Evolutionary conservation across 2,113 vertebrate genomes (phyloP), one percentile per base, ranked within the genome.

Genomic region (Mus pahari): DNA sequence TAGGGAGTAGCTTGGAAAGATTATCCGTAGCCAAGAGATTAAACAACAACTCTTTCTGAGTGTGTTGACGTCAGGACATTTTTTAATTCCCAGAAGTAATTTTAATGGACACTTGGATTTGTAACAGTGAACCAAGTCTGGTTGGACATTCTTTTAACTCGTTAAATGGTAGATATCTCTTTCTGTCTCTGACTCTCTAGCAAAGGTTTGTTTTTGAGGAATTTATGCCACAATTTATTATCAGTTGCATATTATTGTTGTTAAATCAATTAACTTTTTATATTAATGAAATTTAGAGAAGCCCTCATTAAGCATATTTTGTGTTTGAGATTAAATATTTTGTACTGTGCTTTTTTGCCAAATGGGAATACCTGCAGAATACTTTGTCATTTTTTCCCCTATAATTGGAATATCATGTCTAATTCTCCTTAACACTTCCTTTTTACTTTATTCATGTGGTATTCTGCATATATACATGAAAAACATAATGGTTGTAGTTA

Each of bases 271-370:
- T 95, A 68, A 81, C 45, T 28, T 91, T 95, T 86, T 45, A 33
- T 94, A 36, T 42, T 95, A 87, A 77, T 89, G n/a, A 94, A 53
- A 82, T 90, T 7, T 11, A 79, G 66, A 87, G 33, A 48, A 87
- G 10, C 24, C 7, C 3, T 92, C 4, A 55, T 50, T 73, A 70
- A 53, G 14, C 8, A 62, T 92, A 7, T 36, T 89, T 13, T 78
- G 45, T 94, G 31, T 31, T 83, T 89, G 75, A 89, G 74, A 53
- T 83, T 86, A 94, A 70, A 50, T 86, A 91, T 94, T 87, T 53
- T 97, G 79, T 79, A 33, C 81, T 92, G 20, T 93, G 10, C n/a
- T n/a, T 53, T 89, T 91, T 96, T 95, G 31, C 28, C 82, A 89
- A 75, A 33, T 86, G 86, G 71, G 55, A 68, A 62, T 95, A 75